Evolutionary conservation across 30 jellyfish, hydroid and myxozoan genomes (phyloP).

Genomic region (Chironex yamaguchii): DNA sequence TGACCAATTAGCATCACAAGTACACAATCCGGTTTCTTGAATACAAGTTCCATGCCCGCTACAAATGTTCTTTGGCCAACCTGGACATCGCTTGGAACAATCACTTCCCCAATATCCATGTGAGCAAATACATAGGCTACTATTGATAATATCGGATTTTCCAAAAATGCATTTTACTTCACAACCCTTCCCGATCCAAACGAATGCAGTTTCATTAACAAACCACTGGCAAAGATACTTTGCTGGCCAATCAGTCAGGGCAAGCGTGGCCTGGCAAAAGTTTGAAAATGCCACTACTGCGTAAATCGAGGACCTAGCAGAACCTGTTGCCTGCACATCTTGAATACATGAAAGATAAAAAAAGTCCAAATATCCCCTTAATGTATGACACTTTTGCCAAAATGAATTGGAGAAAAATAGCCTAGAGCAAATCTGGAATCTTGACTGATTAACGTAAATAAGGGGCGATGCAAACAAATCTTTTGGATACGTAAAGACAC

Average conservation of each 20-base stretch:
- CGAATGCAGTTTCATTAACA: slow-evolving; percentile 13
- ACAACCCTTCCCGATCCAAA: slow-evolving; percentile 67
- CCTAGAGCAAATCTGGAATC: not conserved
- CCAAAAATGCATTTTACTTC: slow-evolving; percentile 66
- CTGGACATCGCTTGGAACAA: slow-evolving; percentile 66
- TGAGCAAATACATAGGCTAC: slow-evolving; percentile 40
- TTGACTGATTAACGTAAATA: not conserved
- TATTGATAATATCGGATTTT: slow-evolving; percentile 21
- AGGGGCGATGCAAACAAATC: not conserved
- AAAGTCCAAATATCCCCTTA: slow-evolving; percentile 15
- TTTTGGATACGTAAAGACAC: not conserved
- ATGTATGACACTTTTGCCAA: slow-evolving; percentile 3
- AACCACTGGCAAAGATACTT: slow-evolving; percentile 38
- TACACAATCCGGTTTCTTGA: slow-evolving; percentile 21
- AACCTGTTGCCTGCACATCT: no score
- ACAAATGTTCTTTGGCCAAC: slow-evolving; percentile 61
- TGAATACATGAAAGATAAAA: slow-evolving; percentile 30
- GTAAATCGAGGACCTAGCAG: no score
- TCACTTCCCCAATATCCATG: slow-evolving; percentile 58
- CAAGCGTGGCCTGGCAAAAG: slow-evolving; percentile 42
- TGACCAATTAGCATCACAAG: slow-evolving; percentile 55
- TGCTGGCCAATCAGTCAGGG: slow-evolving; percentile 60
- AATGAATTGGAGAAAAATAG: slow-evolving; percentile 14
- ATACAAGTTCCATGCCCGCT: slow-evolving; percentile 47
- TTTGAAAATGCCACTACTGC: slow-evolving; percentile 62